A percentile compares a stretch with the other conserved stretches of the same genome.
Evolutionary conservation across 2,797 vertebrate genomes (phyloP).

Genomic region (Phaenicophaeus curvirostris): DNA sequence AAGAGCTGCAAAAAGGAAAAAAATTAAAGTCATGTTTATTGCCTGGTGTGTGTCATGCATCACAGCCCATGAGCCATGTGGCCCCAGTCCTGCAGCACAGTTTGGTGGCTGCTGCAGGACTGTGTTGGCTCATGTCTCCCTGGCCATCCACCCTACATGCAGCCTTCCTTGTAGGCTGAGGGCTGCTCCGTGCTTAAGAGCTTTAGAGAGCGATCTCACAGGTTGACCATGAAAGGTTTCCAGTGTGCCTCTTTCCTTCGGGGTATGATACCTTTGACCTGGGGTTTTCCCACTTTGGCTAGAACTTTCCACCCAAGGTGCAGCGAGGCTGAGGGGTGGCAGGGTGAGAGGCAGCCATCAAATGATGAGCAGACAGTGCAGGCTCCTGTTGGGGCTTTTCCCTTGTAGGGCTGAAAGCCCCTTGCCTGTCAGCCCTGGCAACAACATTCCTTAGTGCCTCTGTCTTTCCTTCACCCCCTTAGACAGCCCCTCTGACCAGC

Average conservation of each 20-base stretch:
- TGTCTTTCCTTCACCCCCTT: not conserved
- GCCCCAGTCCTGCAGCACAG: not conserved
- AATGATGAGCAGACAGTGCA: not conserved
- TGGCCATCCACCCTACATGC: rapidly evolving
- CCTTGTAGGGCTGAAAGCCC: not conserved
- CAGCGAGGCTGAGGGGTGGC: not conserved
- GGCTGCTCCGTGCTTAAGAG: not conserved
- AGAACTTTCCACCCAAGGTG: not conserved
- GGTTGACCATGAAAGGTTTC: not conserved
- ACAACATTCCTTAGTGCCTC: not conserved
- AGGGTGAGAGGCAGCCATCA: not conserved
- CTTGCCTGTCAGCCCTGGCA: not conserved
- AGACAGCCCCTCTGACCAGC: not conserved
- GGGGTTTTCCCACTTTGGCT: not conserved
- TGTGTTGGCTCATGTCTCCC: not conserved
- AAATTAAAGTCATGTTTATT: not conserved
- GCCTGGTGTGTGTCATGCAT: not conserved
- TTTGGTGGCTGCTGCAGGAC: not conserved
- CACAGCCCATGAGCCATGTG: rapidly evolving
- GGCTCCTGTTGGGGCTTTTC: not conserved
- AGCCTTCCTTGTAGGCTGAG: not conserved
- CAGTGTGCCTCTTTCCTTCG: not conserved
- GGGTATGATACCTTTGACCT: not conserved
- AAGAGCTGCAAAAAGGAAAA: not conserved
- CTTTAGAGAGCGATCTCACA: not conserved